Evolutionary conservation across 2,797 vertebrate species (phyloP).

Genomic region (Trichosurus vulpecula): DNA sequence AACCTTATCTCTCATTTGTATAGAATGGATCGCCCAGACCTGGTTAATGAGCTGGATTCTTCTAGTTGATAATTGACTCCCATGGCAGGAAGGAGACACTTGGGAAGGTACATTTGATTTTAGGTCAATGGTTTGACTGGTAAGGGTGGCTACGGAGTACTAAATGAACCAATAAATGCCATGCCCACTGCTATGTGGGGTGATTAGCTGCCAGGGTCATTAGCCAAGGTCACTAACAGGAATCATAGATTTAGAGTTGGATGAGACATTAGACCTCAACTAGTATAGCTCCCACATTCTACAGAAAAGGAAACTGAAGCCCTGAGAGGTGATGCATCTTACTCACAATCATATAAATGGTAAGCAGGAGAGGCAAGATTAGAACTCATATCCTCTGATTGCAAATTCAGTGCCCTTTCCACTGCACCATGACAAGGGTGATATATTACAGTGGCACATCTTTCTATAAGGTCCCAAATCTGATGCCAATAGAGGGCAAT

Average conservation of each 20-base stretch:
- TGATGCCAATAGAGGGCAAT: background rate
- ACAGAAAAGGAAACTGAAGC: background rate
- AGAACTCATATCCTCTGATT: background rate
- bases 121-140: background rate
- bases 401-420: background rate
- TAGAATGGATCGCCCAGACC: background rate
- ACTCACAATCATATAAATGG: background rate
- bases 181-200: background rate
- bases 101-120: background rate
- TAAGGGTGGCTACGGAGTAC: background rate
- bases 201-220: background rate
- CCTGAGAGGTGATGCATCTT: background rate
- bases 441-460: background rate
- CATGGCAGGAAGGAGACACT: background rate
- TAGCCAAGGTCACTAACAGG: background rate
- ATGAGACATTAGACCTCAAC: background rate
- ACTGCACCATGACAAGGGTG: background rate
- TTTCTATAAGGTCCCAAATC: background rate
- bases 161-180: background rate
- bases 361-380: background rate
- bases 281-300: background rate
- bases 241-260: background rate
- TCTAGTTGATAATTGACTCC: constrained; percentile 2
- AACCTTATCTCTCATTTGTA: background rate
- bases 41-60: background rate